These are phyloP conservation scores for Pogonocherus hispidulus DNA, from an alignment of 2,888 invertebrate species.

Conservation along the genomic window DNA sequence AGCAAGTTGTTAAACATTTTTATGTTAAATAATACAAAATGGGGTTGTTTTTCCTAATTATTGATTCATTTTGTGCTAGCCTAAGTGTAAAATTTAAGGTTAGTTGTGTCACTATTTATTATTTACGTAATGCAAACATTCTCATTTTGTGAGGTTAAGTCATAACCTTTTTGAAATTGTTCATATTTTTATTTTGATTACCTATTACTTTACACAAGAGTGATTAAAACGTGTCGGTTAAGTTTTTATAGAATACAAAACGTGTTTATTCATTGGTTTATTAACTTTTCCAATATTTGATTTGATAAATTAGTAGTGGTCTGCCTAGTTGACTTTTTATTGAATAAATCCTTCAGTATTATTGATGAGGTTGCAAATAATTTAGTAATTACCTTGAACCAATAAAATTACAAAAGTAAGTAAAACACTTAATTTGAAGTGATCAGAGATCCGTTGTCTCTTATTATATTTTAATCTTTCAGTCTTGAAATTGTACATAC, in stretches of 20 bases:
- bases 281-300: too few species aligned
- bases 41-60: conserved; percentile 30
- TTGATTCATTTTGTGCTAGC: conserved; percentile 11
- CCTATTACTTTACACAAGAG: neutral
- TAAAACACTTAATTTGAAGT: conserved; percentile 10
- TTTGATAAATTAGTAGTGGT: too few species aligned
- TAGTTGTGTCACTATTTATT: conserved; percentile 4
- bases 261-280: neutral
- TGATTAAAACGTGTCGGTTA: conserved; percentile 5
- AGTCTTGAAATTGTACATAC: neutral
- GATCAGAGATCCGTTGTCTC: neutral
- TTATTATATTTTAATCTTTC: neutral
- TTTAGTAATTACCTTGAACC: conserved; percentile 24
- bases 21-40: conserved; percentile 32
- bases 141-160: conserved; percentile 5
- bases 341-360: conserved; percentile 15
- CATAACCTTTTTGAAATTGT: neutral
- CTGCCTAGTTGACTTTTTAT: conserved; percentile 3
- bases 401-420: conserved; percentile 17
- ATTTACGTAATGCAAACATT: conserved; percentile 1
- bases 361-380: conserved; percentile 22
- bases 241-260: conserved; percentile 14
- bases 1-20: conserved; percentile 14
- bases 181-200: neutral
- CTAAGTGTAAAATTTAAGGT: conserved; percentile 30